Percentiles rank a stretch among this genome's conserved stretches.
Evolutionary conservation across 2,113 vertebrate genomes (phyloP).

Genomic region (Ranitomeya variabilis): DNA sequence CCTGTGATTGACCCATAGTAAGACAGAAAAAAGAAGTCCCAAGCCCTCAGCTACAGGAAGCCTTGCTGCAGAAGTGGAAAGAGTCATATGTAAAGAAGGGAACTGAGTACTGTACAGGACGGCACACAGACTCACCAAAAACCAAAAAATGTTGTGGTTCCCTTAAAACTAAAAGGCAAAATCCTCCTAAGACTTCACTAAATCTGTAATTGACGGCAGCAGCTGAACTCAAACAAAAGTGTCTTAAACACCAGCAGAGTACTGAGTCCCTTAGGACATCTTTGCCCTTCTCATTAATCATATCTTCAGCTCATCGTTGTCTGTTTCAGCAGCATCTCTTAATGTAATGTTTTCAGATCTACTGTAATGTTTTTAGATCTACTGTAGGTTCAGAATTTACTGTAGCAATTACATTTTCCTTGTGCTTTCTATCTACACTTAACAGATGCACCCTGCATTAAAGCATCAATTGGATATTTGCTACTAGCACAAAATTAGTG

Average conservation of each 20-base stretch:
- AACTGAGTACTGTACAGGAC: too few species aligned
- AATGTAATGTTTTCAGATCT: constrained; percentile 18
- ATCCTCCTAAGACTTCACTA: not conserved
- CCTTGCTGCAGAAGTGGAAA: too few species aligned
- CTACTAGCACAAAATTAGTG: not conserved
- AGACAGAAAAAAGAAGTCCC: too few species aligned
- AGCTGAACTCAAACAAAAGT: constrained; percentile 26
- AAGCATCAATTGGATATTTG: constrained; percentile 2
- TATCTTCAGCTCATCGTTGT: constrained; percentile 15
- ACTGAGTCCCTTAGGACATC: constrained; percentile 9
- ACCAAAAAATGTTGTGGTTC: not conserved
- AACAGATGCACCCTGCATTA: not conserved
- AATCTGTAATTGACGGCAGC: not conserved
- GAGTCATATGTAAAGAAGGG: too few species aligned
- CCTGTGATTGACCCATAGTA: too few species aligned
- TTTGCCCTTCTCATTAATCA: constrained; percentile 30
- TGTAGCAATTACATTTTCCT: not conserved
- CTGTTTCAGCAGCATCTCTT: not conserved
- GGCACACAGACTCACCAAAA: not conserved
- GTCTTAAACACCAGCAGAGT: constrained; percentile 25
- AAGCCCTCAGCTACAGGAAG: too few species aligned
- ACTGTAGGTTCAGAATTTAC: not conserved
- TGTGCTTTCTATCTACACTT: not conserved
- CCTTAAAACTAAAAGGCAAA: not conserved
- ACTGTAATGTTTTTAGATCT: constrained; percentile 15